A percentile compares a stretch with the other conserved stretches of the same genome.
Conservation (phyloP, 2,888 invertebrate species). For the Ichneumoninae sp. region DNA sequence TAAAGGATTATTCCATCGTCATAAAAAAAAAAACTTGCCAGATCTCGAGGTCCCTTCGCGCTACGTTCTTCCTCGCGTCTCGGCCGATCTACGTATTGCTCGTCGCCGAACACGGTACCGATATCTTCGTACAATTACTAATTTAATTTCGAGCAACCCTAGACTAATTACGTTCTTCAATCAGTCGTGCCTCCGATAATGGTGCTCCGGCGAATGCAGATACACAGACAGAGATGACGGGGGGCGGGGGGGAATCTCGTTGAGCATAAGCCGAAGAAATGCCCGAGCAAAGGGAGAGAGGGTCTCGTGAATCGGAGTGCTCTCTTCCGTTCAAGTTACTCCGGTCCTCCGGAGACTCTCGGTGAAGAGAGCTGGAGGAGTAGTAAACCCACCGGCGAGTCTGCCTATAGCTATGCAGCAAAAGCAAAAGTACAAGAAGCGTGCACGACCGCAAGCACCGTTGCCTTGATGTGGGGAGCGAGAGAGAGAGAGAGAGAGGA, state of each 20-base stretch:
- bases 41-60: no score
- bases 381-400: slow-evolving; percentile 31
- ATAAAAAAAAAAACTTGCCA: no score
- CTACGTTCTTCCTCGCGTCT: no score
- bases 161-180: background rate
- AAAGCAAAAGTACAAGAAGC: slow-evolving; percentile 65
- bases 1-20: no score
- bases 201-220: background rate
- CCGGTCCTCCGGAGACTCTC: slow-evolving; percentile 55
- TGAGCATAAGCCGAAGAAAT: background rate
- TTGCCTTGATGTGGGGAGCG: slow-evolving; percentile 51
- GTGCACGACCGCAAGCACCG: slow-evolving; percentile 67
- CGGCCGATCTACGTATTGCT: no score
- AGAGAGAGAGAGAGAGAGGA: slow-evolving; percentile 57
- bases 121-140: background rate
- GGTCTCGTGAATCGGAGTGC: slow-evolving; percentile 48
- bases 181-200: background rate
- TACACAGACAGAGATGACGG: background rate
- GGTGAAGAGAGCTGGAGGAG: slow-evolving; percentile 27
- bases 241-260: background rate
- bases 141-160: background rate
- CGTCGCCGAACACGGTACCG: background rate
- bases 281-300: slow-evolving; percentile 39
- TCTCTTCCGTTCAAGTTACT: slow-evolving; percentile 64
- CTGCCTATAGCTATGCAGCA: slow-evolving; percentile 28